Percentiles rank a stretch among this genome's conserved stretches.
phyloP scores from a whole-genome alignment of 30 jellyfish, hydroid and myxozoan genomes.

The Aurelia sp. region DNA sequence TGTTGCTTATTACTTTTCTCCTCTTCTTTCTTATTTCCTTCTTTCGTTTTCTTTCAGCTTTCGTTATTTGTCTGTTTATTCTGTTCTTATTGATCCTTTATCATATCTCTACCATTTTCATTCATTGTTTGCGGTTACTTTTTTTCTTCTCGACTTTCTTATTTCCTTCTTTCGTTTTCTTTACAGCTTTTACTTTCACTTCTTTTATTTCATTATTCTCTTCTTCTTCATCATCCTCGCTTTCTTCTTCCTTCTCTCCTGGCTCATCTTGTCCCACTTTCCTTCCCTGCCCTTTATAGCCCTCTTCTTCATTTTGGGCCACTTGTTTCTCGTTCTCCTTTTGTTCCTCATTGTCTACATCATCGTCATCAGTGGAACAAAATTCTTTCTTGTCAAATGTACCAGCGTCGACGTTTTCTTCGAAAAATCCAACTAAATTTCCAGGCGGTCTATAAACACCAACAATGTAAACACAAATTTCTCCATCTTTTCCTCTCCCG shows the following conservation, averaged over 20 bases:
- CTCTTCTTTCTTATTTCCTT: too few relatives aligned
- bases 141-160: neutral
- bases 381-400: constrained; percentile 59
- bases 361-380: constrained; percentile 49
- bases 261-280: constrained; percentile 16
- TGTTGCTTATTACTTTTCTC: too few relatives aligned
- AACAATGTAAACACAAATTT: constrained; percentile 86
- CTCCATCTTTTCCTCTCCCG: constrained; percentile 53
- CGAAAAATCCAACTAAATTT: constrained; percentile 71
- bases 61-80: too few relatives aligned
- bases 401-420: constrained; percentile 78
- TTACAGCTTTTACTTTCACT: neutral
- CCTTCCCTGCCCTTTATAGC: neutral
- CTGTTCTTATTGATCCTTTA: too few relatives aligned
- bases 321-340: constrained; percentile 2
- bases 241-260: neutral
- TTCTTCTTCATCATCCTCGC: neutral
- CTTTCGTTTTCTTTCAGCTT: too few relatives aligned
- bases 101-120: too few relatives aligned
- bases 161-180: neutral
- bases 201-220: constrained; percentile 11
- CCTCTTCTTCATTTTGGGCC: constrained; percentile 4
- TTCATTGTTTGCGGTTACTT: too few relatives aligned
- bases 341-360: constrained; percentile 7
- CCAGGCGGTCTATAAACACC: constrained; percentile 97